Evolutionary conservation across 2,797 vertebrate species (phyloP), one percentile per base, ranked within the genome.

Genomic region (Enteromius treurensis): DNA sequence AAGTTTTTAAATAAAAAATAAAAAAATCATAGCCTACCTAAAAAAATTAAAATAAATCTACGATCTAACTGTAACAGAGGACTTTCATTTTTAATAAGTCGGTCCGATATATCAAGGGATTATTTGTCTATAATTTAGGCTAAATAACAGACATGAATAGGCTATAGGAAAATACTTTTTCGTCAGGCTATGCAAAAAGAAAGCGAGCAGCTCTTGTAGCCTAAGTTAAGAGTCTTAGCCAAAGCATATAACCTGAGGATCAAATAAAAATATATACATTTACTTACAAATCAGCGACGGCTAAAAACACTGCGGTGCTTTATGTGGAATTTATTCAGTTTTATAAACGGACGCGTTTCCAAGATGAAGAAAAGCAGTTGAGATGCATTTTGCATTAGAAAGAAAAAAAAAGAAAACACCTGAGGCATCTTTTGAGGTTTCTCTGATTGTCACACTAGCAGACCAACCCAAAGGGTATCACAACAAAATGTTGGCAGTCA

Each of bases 261-360:
- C 9, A 51, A 78, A 78, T 13, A 32, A 77, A 37, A 42, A 14
- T 13, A 14, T 26, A 62, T 13, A 40, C 2, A 4, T 62, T 29
- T 45, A 47, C 5, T 53, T 21, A 4, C 26, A 8, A 51, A 64
- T 40, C 29, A 53, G 55, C 26, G 13, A 10, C 45, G 19, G 60
- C 19, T 37, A 29, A 82, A 64, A 92, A 89, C 90, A 91, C 91
- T 90, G 89, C 14, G 3, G n/a, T 62, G 92, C 91, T 91, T 93
- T 87, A 84, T 90, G 93, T 90, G 89, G 93, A 94, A 94, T 94
- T 92, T 93, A 87, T 88, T 90, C 91, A 90, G 89, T 93, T 81
- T 92, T 92, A 92, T 92, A 93, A 92, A 92, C 91, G 88, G 88
- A 91, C 90, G 90, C 88, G 89, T 92, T 93, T 93, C 92, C 93